Base-by-base conservation (phyloP, 1,140 invertebrate species). In the Hylaeus volcanicus region DNA sequence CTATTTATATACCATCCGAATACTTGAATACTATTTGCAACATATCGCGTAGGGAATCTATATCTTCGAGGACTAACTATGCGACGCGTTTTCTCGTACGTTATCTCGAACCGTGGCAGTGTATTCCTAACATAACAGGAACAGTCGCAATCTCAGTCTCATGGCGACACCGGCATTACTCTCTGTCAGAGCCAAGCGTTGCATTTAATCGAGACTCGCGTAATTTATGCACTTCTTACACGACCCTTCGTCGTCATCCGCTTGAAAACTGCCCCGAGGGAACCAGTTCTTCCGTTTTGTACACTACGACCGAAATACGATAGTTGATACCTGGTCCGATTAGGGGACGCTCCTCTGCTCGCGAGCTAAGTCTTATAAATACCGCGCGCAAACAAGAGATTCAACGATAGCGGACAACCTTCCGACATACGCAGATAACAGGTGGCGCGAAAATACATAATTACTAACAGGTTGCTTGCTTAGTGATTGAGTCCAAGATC, bases 141-240 rank as follows among this genome's bases (percentile, higher is more conserved):
- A 26, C 26, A 0, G 26, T 26, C 0, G 26, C 26, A 26, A 26
- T 26, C 26, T 26, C 26, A 26, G 26, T 26, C 26, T 26, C 26
- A 26, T 26, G 26, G 26, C 26, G 26, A 26, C 26, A 26, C 26
- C 26, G 26, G 26, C 26, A 74, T 74, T 64, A 74, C 48, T 74
- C 72, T 74, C 60, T 64, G 43, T 53, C 48, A 5, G n/a, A 2
- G 37, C 43, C 45, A 39, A 26, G 65, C 51, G 65, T 68, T 43
- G 60, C 51, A 64, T 74, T 64, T 65, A 39, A 64, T 74, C 60
- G 73, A 64, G 60, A 63, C 6, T 11, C 6, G 45, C 72, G 55
- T 51, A 74, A 74, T 74, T 74, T 74, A 74, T 72, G 70, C 53
- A 15, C 8, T 58, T 43, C 69, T 11, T 45, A 8, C 6, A 12